These are phyloP conservation scores for Micrasema longulum DNA, from an alignment of 1,140 invertebrate genomes.

Conservation along the genomic window DNA sequence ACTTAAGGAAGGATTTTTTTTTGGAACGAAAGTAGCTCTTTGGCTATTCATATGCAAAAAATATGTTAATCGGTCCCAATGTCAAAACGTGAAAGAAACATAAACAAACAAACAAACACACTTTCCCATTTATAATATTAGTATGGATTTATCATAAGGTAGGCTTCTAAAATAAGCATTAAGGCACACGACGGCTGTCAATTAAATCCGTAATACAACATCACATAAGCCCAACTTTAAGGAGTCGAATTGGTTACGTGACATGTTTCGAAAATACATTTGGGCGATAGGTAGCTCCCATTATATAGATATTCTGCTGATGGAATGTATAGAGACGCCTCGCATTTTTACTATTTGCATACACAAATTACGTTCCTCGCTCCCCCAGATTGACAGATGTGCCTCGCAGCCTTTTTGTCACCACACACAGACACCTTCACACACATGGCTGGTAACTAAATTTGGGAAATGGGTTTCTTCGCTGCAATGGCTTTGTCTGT, in stretches of 20 bases:
- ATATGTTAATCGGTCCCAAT: no score
- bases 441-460: conserved; percentile 11
- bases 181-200: conserved; percentile 17
- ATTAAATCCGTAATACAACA: conserved; percentile 29
- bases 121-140: no score
- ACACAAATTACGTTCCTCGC: conserved; percentile 44
- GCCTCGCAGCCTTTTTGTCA: conserved; percentile 40
- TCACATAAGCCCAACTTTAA: conserved; percentile 9
- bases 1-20: no score
- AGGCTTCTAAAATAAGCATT: conserved; percentile 5
- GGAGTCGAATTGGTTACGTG: conserved; percentile 46
- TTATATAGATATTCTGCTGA: neutral
- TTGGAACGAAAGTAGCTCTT: no score
- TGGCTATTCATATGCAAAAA: no score
- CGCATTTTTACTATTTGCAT: conserved; percentile 48
- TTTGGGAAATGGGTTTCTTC: conserved; percentile 35
- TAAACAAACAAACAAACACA: no score
- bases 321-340: conserved; percentile 3
- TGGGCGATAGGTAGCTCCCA: neutral
- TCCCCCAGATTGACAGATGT: conserved; percentile 34
- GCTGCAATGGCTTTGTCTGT: neutral
- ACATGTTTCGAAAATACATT: conserved; percentile 41
- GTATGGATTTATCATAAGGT: no score
- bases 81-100: no score
- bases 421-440: no score